A percentile compares a stretch with the other conserved stretches of the same genome.
Evolutionary conservation across 1,140 invertebrate species (phyloP).

Genomic region (Argopecten irradians): DNA sequence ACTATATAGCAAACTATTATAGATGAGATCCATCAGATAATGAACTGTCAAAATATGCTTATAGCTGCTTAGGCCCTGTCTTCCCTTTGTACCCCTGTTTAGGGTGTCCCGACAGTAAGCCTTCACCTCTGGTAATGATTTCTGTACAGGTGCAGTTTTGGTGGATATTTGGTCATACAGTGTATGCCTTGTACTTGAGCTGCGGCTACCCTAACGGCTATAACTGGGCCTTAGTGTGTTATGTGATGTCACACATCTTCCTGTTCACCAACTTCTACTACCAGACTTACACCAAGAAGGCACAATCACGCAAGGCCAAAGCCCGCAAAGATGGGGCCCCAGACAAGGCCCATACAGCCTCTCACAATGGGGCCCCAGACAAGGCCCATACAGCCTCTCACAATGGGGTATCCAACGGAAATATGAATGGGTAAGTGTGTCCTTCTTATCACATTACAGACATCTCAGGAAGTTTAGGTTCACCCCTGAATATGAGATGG

Average conservation of each 20-base stretch:
- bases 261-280: constrained; percentile 65
- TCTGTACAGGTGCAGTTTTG: constrained; percentile 62
- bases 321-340: constrained; percentile 29
- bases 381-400: not conserved
- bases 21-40: too few relatives aligned
- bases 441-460: too few relatives aligned
- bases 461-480: too few relatives aligned
- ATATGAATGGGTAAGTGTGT: not conserved
- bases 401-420: not conserved
- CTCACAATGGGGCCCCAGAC: not conserved
- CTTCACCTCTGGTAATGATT: too few relatives aligned
- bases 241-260: constrained; percentile 75
- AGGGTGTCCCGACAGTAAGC: too few relatives aligned
- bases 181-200: constrained; percentile 58
- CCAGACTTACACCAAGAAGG: constrained; percentile 61
- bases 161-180: constrained; percentile 55
- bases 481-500: too few relatives aligned
- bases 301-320: constrained; percentile 35
- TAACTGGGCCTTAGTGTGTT: constrained; percentile 71
- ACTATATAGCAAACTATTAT: too few relatives aligned
- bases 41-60: too few relatives aligned
- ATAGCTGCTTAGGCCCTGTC: too few relatives aligned
- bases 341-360: not conserved
- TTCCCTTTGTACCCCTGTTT: too few relatives aligned
- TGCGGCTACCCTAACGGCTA: constrained; percentile 77